Base-by-base conservation (phyloP, 2,797 vertebrate species). In the Bryconaethiops microstoma region DNA sequence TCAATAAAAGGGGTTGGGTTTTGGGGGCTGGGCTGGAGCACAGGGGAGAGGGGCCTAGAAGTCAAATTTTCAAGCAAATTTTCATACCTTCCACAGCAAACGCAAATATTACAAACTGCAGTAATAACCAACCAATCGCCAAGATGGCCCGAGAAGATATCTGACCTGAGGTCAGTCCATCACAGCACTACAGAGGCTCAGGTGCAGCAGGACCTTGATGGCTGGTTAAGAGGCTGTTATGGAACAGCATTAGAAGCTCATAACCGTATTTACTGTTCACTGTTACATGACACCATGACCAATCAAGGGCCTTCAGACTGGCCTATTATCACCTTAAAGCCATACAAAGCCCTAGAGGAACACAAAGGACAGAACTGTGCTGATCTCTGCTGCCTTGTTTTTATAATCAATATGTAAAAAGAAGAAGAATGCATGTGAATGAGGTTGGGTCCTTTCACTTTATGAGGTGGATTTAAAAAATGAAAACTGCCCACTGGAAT, bases 291-390 rank as follows among this genome's bases (percentile, higher is more conserved):
- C 55, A n/a, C 73, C 35, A 29, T 52, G 60, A 52, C 29, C 39
- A 67, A 17, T 45, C 62, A 39, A 29, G 72, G 62, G 21, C 78
- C 71, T 81, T 48, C 69, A 57, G 63, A 35, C 74, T 48, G 50
- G 48, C 64, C 82, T 71, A 59, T 69, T 79, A 81, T 72, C 83
- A 62, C 72, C 80, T 76, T 75, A 67, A 35, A 57, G 39, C 16
- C 69, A 42, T 60, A 21, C 45, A 76, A 54, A 70, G 25, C 19
- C 69, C 55, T 35, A 62, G 12, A 63, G 50, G 13, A 64, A 25
- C 68, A 71, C 45, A 52, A 48, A 52, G 5, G 48, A 16, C 1
- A 7, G 23, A 2, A 17, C 6, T 69, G 65, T 69, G 21, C 10
- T 50, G 67, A 21, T 21, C n/a, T 2, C 48, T 17, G 13, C 39